Conservation (phyloP, 2,113 vertebrate genomes). For the Malurus cyaneus region DNA sequence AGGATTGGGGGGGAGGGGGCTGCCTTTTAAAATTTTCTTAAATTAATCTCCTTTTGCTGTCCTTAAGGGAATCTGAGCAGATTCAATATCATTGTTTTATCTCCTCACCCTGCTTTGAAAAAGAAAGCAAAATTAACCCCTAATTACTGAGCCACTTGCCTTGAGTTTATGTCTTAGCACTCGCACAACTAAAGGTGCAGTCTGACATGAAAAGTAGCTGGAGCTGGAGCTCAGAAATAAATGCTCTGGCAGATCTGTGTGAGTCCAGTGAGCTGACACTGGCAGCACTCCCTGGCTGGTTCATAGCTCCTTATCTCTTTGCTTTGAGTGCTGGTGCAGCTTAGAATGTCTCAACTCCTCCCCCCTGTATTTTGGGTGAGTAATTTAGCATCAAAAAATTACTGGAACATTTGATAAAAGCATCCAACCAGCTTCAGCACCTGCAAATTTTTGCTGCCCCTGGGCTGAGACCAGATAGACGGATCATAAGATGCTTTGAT, state of each 20-base stretch:
- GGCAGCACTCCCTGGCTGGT: not conserved
- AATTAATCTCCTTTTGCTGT: not conserved
- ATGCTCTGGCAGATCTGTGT: not conserved
- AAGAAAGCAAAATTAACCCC: not conserved
- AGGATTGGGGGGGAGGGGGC: fast-evolving
- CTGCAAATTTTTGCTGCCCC: not conserved
- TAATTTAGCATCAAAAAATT: not conserved
- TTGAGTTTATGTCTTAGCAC: not conserved
- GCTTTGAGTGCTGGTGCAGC: not conserved
- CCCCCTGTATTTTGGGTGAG: not conserved
- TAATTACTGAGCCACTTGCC: not conserved
- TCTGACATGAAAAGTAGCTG: not conserved
- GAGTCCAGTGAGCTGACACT: not conserved
- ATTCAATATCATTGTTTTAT: not conserved
- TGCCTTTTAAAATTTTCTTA: fast-evolving
- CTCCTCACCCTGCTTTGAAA: not conserved
- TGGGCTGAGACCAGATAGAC: not conserved
- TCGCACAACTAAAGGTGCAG: not conserved
- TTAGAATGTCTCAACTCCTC: not conserved
- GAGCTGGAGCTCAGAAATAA: not conserved
- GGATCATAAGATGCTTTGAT: not conserved
- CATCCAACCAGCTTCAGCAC: not conserved
- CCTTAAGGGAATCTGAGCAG: not conserved
- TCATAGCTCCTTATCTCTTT: not conserved
- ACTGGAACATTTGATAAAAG: not conserved